Percentiles rank a stretch among this genome's conserved stretches.
phyloP scores from a whole-genome alignment of 2,797 vertebrate genomes.

The Phoebastria nigripes region DNA sequence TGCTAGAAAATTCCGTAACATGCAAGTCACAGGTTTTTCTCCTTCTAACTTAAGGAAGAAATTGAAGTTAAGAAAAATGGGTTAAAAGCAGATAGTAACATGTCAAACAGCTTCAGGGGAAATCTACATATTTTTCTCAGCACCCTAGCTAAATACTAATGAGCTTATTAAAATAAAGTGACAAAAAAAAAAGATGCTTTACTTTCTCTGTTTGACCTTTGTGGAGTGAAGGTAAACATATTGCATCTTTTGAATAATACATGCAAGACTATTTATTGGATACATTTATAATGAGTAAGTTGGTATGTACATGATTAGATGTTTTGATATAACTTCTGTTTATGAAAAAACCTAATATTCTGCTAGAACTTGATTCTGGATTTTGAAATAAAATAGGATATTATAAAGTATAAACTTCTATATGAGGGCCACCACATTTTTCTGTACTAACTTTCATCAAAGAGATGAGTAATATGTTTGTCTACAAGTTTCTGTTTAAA shows the following conservation, averaged over 20 bases:
- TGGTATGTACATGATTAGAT: background rate
- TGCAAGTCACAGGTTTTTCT: background rate
- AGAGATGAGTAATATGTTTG: background rate
- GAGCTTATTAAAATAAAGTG: constrained; percentile 29
- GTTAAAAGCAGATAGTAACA: background rate
- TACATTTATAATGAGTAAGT: background rate
- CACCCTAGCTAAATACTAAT: constrained; percentile 16
- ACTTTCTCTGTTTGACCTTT: constrained; percentile 31
- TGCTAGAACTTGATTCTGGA: background rate
- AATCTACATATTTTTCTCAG: background rate
- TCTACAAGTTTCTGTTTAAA: background rate
- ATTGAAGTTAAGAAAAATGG: background rate
- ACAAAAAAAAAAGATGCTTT: background rate
- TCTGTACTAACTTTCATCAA: background rate
- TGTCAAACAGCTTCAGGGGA: background rate
- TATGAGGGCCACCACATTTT: background rate
- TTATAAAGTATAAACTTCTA: background rate
- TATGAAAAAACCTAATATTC: background rate
- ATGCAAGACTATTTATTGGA: background rate
- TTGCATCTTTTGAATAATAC: constrained; percentile 32
- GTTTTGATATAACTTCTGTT: background rate
- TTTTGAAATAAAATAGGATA: background rate
- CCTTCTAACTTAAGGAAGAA: background rate
- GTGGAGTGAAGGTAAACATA: constrained; percentile 33
- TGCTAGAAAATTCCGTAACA: background rate